Percentiles rank a stretch among this genome's conserved stretches.
These are phyloP conservation scores for Heliangelus exortis DNA, from an alignment of 2,797 vertebrate genomes.

Conservation along the genomic window DNA sequence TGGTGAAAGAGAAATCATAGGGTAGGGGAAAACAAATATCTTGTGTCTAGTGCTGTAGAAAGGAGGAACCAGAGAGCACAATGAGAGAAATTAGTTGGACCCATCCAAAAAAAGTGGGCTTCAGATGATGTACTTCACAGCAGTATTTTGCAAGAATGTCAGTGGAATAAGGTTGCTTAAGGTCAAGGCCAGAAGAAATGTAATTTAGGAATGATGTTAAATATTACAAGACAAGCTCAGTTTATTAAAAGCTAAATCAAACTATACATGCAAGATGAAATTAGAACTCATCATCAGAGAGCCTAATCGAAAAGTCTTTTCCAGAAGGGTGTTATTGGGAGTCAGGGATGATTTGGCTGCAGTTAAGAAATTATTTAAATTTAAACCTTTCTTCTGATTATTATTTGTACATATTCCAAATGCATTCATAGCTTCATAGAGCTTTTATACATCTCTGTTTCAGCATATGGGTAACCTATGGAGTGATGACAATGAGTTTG, in stretches of 20 bases:
- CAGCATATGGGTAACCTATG: neutral
- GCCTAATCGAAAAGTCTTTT: neutral
- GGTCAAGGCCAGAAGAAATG: neutral
- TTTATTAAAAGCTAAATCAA: neutral
- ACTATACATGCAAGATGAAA: neutral
- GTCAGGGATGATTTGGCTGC: neutral
- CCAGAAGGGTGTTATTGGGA: neutral
- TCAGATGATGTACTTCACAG: neutral
- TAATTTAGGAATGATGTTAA: neutral
- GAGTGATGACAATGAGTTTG: neutral
- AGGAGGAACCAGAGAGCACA: neutral
- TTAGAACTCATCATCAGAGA: neutral
- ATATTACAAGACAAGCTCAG: neutral
- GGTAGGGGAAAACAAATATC: neutral
- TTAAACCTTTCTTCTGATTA: neutral
- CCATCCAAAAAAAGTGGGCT: neutral
- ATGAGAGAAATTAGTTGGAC: neutral
- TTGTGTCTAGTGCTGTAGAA: neutral
- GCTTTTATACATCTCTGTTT: neutral
- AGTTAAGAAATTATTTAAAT: slow-evolving; percentile 2
- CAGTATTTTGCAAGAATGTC: neutral
- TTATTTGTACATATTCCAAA: slow-evolving; percentile 7
- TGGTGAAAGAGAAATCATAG: neutral
- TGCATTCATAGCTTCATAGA: neutral
- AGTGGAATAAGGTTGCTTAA: neutral